Conservation (phyloP, 2,113 vertebrate genomes). For the Scomber japonicus region DNA sequence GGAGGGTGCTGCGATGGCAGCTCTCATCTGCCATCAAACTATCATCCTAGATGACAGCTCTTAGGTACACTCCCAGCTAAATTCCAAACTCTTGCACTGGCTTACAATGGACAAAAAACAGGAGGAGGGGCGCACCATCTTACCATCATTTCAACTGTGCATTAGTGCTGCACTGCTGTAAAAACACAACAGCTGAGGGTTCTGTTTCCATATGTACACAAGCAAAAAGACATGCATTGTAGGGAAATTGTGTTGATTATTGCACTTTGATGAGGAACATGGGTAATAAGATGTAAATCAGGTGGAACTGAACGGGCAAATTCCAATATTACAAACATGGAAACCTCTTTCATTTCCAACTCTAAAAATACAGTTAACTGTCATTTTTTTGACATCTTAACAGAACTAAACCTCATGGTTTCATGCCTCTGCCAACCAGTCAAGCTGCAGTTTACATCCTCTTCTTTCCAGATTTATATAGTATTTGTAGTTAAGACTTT, state of each 20-base stretch:
- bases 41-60: constrained; percentile 73
- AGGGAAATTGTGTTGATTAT: not conserved
- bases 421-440: too few relatives aligned
- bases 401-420: too few relatives aligned
- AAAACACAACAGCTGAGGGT: not conserved
- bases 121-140: not conserved
- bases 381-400: too few relatives aligned
- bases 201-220: constrained; percentile 84
- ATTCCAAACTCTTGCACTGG: constrained; percentile 57
- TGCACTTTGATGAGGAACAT: not conserved
- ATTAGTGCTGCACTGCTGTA: not conserved
- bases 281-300: constrained; percentile 12
- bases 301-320: not conserved
- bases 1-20: constrained; percentile 73
- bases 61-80: constrained; percentile 65
- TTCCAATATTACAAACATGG: too few relatives aligned
- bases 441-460: too few relatives aligned
- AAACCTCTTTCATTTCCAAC: too few relatives aligned
- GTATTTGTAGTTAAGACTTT: too few relatives aligned
- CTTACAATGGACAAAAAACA: constrained; percentile 13
- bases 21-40: constrained; percentile 78
- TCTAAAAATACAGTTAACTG: too few relatives aligned
- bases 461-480: too few relatives aligned
- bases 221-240: not conserved
- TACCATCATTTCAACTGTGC: constrained; percentile 69